These are phyloP conservation scores for Thyatira batis DNA, from an alignment of 2,888 invertebrate species.

Conservation along the genomic window DNA sequence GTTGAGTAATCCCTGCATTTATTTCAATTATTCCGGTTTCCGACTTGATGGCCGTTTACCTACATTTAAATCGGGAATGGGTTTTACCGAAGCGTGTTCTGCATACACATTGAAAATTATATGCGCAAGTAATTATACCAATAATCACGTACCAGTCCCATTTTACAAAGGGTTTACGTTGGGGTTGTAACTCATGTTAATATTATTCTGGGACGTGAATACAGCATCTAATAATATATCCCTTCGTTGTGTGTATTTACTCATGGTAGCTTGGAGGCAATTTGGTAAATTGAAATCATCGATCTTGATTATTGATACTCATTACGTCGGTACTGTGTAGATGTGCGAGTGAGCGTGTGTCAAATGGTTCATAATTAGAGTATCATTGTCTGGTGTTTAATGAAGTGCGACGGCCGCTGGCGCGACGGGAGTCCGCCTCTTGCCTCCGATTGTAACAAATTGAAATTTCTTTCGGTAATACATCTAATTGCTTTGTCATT, in stretches of 20 bases:
- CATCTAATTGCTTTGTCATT: slow-evolving; percentile 36
- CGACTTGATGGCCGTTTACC: slow-evolving; percentile 64
- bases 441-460: slow-evolving; percentile 74
- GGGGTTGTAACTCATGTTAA: slow-evolving; percentile 44
- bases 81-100: slow-evolving; percentile 55
- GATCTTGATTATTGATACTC: slow-evolving; percentile 63
- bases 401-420: slow-evolving; percentile 55
- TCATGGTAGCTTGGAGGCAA: slow-evolving; percentile 7
- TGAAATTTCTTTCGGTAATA: slow-evolving; percentile 67
- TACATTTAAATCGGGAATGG: slow-evolving; percentile 58
- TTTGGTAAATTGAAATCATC: slow-evolving; percentile 36
- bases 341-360: slow-evolving; percentile 56
- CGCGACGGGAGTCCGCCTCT: slow-evolving; percentile 47
- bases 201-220: slow-evolving; percentile 39
- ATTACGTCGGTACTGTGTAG: slow-evolving; percentile 45
- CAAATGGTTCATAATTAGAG: slow-evolving; percentile 77
- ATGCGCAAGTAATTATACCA: slow-evolving; percentile 43
- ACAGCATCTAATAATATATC: slow-evolving; percentile 27
- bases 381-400: slow-evolving; percentile 73
- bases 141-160: slow-evolving; percentile 44
- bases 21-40: slow-evolving; percentile 78
- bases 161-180: slow-evolving; percentile 44
- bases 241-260: slow-evolving; percentile 19
- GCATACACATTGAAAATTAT: slow-evolving; percentile 58
- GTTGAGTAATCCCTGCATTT: slow-evolving; percentile 80